Evolutionary conservation across 2,797 vertebrate genomes (phyloP).

Genomic region (Anabas testudineus): DNA sequence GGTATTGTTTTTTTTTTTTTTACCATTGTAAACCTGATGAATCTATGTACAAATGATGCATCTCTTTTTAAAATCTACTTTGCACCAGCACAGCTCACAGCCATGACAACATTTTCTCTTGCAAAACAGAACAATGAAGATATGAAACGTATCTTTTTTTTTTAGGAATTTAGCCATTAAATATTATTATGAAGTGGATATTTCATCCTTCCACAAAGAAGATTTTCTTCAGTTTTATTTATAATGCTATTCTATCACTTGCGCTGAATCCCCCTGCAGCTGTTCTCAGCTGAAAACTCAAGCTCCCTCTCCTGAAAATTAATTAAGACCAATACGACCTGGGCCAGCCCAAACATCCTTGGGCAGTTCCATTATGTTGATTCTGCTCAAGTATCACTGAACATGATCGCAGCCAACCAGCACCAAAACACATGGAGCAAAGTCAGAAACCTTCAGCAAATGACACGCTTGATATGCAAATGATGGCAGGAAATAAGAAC

Average conservation of each 20-base stretch:
- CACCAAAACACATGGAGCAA: conserved; percentile 55
- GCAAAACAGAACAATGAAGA: not conserved
- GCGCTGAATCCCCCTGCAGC: conserved; percentile 48
- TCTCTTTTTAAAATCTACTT: not conserved
- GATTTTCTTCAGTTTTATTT: conserved; percentile 30
- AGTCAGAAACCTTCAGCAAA: conserved; percentile 56
- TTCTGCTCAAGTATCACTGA: conserved; percentile 71
- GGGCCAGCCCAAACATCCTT: conserved; percentile 77
- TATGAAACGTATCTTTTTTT: not conserved
- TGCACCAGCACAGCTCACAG: not conserved
- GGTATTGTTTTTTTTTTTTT: not conserved
- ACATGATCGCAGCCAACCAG: conserved; percentile 45
- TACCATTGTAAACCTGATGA: not conserved
- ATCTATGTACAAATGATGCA: not conserved
- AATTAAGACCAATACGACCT: conserved; percentile 69
- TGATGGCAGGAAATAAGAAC: conserved; percentile 67
- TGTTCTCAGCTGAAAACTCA: conserved; percentile 47
- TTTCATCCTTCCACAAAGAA: not conserved
- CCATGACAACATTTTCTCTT: not conserved
- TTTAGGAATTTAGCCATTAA: not conserved
- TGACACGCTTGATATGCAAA: conserved; percentile 72
- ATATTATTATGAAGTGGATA: not conserved
- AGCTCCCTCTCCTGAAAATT: conserved; percentile 65
- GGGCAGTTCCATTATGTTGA: conserved; percentile 68
- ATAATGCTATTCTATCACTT: conserved; percentile 31